Percentiles rank a stretch among this genome's conserved stretches.
Evolutionary conservation across 1,140 invertebrate species (phyloP).

Genomic region (Papilio helenus): DNA sequence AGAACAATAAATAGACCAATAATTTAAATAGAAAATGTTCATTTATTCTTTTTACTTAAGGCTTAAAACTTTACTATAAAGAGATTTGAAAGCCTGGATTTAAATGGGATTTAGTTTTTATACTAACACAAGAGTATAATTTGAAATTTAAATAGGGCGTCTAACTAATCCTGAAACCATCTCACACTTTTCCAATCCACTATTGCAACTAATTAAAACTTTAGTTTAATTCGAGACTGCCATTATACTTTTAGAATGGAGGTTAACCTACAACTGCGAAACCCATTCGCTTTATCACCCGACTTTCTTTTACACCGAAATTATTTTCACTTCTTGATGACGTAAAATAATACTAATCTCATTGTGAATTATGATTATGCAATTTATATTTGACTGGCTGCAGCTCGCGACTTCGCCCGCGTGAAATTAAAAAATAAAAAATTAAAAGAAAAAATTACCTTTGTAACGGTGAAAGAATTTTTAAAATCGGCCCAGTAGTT

Average conservation of each 20-base stretch:
- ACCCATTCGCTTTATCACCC: conserved; percentile 39
- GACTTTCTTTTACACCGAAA: conserved; percentile 49
- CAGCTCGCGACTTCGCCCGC: no score
- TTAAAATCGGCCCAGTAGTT: no score
- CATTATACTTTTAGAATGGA: conserved; percentile 74
- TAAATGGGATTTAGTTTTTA: conserved; percentile 29
- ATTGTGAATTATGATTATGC: no score
- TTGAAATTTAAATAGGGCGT: conserved; percentile 59
- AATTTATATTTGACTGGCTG: no score
- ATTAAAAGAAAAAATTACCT: no score
- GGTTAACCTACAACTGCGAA: conserved; percentile 60
- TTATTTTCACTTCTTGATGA: conserved; percentile 37
- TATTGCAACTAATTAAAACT: conserved; percentile 79
- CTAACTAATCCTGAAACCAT: conserved; percentile 46
- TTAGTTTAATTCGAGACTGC: conserved; percentile 71
- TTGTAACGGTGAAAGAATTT: no score
- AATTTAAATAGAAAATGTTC: not conserved
- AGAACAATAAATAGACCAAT: no score
- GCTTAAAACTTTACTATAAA: not conserved
- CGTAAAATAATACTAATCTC: not conserved
- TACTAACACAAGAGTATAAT: conserved; percentile 42
- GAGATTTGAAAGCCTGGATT: conserved; percentile 6
- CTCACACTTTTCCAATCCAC: conserved; percentile 67
- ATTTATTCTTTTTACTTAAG: not conserved
- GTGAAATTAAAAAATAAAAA: no score